Evolutionary conservation across 2,113 vertebrate genomes (phyloP).

Genomic region (Agapornis roseicollis): DNA sequence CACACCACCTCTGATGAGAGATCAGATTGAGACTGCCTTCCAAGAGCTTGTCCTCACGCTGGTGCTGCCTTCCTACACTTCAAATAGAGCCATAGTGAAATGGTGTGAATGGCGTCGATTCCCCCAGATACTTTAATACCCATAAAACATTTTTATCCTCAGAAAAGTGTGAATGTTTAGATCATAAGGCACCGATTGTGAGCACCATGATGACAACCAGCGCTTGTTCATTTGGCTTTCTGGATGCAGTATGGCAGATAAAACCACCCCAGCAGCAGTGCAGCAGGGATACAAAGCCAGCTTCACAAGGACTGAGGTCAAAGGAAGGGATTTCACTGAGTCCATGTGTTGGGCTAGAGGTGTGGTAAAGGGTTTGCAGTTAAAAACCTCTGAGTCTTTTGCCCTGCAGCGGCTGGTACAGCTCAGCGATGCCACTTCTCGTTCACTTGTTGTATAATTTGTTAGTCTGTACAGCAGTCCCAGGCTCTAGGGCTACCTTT

Average conservation of each 20-base stretch:
- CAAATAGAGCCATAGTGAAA: background rate
- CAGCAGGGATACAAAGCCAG: background rate
- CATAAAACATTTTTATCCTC: background rate
- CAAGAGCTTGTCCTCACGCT: background rate
- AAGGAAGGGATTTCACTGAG: background rate
- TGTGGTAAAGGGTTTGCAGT: background rate
- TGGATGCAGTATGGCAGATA: background rate
- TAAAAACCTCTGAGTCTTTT: background rate
- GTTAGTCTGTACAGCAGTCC: background rate
- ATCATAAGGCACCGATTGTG: background rate
- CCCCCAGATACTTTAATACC: background rate
- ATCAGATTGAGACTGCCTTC: background rate
- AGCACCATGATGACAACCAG: background rate
- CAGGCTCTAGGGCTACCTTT: background rate
- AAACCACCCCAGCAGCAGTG: accelerated
- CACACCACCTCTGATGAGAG: background rate
- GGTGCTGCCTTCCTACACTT: background rate
- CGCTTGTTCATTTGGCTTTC: background rate
- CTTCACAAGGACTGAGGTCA: background rate
- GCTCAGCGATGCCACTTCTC: background rate
- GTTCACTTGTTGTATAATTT: background rate
- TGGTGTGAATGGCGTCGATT: background rate
- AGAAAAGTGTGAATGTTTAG: background rate
- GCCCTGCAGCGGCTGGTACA: background rate
- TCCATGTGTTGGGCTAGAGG: background rate